Percentiles rank a stretch among this genome's conserved stretches.
phyloP scores from a whole-genome alignment of 2,888 invertebrate genomes.

The Ophioninae sp. region DNA sequence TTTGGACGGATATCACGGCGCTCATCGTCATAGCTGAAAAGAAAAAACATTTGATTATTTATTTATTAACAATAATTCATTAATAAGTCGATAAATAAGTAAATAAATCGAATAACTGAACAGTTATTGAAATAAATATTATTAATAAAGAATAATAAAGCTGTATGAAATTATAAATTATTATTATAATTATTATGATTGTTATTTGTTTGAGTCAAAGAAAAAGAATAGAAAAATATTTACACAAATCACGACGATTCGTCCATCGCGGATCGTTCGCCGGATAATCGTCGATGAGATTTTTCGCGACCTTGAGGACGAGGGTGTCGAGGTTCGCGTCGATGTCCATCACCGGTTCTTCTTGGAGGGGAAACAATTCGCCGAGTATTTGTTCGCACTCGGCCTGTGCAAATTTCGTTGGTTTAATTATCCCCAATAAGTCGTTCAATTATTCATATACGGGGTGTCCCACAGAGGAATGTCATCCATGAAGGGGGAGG shows the following conservation, averaged over 20 bases:
- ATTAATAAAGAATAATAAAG: too few relatives aligned
- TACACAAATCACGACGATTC: slow-evolving; percentile 80
- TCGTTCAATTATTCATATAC: too few relatives aligned
- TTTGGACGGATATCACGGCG: slow-evolving; percentile 87
- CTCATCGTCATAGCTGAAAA: slow-evolving; percentile 76
- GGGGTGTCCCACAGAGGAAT: too few relatives aligned
- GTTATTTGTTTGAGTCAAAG: slow-evolving; percentile 3
- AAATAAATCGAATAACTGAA: too few relatives aligned
- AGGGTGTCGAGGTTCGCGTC: slow-evolving; percentile 83
- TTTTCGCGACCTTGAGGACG: slow-evolving; percentile 87
- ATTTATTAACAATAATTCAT: too few relatives aligned
- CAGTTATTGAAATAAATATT: too few relatives aligned
- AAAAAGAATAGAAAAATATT: slow-evolving; percentile 56
- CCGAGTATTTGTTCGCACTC: slow-evolving; percentile 82
- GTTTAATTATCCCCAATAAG: too few relatives aligned
- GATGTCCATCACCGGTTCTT: slow-evolving; percentile 79
- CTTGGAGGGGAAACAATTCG: slow-evolving; percentile 81
- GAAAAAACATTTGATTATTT: neutral
- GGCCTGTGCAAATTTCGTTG: slow-evolving; percentile 71
- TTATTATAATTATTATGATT: neutral
- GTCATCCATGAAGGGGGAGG: too few relatives aligned
- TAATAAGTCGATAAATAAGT: too few relatives aligned
- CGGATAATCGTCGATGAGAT: slow-evolving; percentile 93
- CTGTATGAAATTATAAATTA: too few relatives aligned
- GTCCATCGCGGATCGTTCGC: slow-evolving; percentile 93